A percentile compares a stretch with the other conserved stretches of the same genome.
Conservation (phyloP, 2,113 vertebrate species). For the Ellobius talpinus region DNA sequence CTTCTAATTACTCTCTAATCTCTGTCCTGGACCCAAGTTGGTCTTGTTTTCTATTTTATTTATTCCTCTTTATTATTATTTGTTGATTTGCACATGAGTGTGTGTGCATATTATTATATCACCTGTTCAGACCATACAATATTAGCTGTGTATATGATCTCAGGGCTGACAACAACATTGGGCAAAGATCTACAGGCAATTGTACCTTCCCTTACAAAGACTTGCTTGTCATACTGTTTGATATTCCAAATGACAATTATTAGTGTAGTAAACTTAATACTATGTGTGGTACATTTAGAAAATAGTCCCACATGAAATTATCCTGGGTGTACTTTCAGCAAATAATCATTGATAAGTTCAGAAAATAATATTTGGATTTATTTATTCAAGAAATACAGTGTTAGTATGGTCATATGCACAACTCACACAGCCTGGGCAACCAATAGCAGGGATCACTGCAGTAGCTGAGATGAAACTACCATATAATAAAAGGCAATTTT, state of each 20-base stretch:
- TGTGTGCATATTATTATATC: not conserved
- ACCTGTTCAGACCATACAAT: not conserved
- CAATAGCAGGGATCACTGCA: not conserved
- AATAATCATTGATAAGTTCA: not conserved
- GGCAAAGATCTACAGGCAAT: not conserved
- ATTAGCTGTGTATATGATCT: not conserved
- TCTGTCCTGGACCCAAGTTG: no score
- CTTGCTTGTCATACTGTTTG: not conserved
- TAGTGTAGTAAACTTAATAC: not conserved
- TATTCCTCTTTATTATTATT: no score
- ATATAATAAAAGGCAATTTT: not conserved
- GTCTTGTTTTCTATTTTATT: no score
- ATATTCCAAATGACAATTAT: not conserved
- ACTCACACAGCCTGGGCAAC: not conserved
- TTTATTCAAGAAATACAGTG: not conserved
- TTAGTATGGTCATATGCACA: no score
- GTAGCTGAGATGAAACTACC: not conserved
- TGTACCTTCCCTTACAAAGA: not conserved
- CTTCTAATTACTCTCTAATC: no score
- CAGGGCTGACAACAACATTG: not conserved
- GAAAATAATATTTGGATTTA: no score
- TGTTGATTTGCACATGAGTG: not conserved
- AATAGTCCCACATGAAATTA: not conserved
- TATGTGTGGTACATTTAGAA: not conserved
- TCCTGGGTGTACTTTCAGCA: not conserved